Evolutionary conservation across 2,797 vertebrate species (phyloP).

Genomic region (Microctenopoma lineatum): DNA sequence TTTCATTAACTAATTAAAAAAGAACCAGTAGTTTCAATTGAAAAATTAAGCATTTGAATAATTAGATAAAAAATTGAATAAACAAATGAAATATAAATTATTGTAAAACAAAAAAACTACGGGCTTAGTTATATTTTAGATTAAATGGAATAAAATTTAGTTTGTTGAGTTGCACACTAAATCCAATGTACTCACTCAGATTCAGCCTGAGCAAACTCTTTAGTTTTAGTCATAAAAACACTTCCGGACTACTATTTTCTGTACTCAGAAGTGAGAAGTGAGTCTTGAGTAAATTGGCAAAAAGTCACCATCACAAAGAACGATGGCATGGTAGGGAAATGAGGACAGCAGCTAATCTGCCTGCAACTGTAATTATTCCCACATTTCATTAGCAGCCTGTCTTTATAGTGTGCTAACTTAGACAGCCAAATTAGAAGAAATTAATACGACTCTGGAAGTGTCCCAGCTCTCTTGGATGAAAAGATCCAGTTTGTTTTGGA

Average conservation of each 20-base stretch:
- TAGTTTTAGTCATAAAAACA: neutral
- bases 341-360: constrained; percentile 71
- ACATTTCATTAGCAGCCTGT: constrained; percentile 75
- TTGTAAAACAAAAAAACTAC: too few species aligned
- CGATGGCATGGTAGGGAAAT: constrained; percentile 74
- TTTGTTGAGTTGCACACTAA: neutral
- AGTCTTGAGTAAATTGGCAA: constrained; percentile 43
- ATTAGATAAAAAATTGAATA: too few species aligned
- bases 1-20: neutral
- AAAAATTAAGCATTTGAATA: too few species aligned
- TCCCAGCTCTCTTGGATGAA: constrained; percentile 47
- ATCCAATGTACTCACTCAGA: neutral
- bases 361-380: constrained; percentile 74
- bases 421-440: constrained; percentile 67
- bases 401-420: constrained; percentile 47
- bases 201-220: neutral
- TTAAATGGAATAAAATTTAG: too few species aligned
- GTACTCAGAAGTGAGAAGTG: constrained; percentile 1
- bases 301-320: constrained; percentile 52
- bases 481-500: constrained; percentile 35
- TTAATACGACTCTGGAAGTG: constrained; percentile 66
- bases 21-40: too few species aligned
- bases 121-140: too few species aligned
- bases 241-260: neutral
- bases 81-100: too few species aligned